phyloP scores from a whole-genome alignment of 2,797 vertebrate genomes.

The Leuciscus waleckii region DNA sequence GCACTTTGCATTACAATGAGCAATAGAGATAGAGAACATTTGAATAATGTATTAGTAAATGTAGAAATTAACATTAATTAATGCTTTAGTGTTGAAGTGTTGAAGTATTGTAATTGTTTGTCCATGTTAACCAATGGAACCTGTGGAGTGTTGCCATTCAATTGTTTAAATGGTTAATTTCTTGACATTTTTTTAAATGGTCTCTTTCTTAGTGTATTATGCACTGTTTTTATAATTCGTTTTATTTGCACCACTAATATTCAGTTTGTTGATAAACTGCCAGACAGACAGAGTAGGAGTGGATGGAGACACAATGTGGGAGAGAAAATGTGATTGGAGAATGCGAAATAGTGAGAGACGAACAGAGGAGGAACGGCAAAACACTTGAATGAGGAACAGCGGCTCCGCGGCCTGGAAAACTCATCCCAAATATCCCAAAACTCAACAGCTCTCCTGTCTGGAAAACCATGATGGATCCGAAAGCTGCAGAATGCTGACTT shows the following conservation, averaged over 20 bases:
- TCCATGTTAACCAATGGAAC: background rate
- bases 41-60: too few species aligned
- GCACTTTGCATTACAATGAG: background rate
- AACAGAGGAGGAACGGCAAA: background rate
- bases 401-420: conserved; percentile 33
- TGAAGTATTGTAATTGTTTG: background rate
- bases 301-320: conserved; percentile 12
- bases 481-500: conserved; percentile 3
- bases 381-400: background rate
- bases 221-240: background rate
- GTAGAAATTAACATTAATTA: too few species aligned
- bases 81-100: background rate
- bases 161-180: background rate
- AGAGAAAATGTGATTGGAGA: conserved; percentile 8
- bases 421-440: conserved; percentile 21
- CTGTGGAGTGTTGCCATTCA: background rate
- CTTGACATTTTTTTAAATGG: background rate
- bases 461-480: background rate
- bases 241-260: background rate
- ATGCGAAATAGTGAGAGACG: background rate
- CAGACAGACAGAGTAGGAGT: conserved; percentile 22
- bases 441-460: conserved; percentile 26
- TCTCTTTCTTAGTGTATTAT: background rate
- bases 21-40: background rate
- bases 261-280: background rate